Evolutionary conservation across 1,140 invertebrate genomes (phyloP).

Genomic region (Laodelphax striatellus): DNA sequence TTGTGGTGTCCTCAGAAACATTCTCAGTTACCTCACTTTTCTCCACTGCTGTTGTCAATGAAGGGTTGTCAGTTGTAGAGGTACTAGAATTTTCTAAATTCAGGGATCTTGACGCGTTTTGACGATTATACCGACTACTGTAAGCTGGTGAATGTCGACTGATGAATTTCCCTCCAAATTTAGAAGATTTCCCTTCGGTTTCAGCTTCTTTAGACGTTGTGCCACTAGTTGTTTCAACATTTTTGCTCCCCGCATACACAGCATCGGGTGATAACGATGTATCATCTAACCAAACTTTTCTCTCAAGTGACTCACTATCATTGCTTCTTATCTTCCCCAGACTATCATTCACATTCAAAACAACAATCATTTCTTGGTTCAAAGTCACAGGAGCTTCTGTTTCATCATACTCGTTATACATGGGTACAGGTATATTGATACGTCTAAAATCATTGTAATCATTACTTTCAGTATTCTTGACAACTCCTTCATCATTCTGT

Average conservation of each 20-base stretch:
- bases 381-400: not conserved
- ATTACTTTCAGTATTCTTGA: not conserved
- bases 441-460: not conserved
- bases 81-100: too few relatives aligned
- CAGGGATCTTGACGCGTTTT: not conserved
- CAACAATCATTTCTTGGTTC: not conserved
- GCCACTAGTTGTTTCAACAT: not conserved
- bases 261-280: not conserved
- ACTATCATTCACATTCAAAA: not conserved
- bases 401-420: not conserved
- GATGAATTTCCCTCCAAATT: not conserved
- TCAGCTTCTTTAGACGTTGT: not conserved
- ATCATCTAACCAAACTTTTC: not conserved
- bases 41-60: too few relatives aligned
- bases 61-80: too few relatives aligned
- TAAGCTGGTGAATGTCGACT: constrained; percentile 6
- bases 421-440: not conserved
- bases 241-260: not conserved
- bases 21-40: too few relatives aligned
- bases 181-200: not conserved
- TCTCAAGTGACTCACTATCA: too few relatives aligned
- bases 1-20: too few relatives aligned
- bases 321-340: too few relatives aligned
- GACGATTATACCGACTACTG: constrained; percentile 11
- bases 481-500: not conserved